phyloP scores from a whole-genome alignment of 2,797 vertebrate genomes.

The Karalla daura region DNA sequence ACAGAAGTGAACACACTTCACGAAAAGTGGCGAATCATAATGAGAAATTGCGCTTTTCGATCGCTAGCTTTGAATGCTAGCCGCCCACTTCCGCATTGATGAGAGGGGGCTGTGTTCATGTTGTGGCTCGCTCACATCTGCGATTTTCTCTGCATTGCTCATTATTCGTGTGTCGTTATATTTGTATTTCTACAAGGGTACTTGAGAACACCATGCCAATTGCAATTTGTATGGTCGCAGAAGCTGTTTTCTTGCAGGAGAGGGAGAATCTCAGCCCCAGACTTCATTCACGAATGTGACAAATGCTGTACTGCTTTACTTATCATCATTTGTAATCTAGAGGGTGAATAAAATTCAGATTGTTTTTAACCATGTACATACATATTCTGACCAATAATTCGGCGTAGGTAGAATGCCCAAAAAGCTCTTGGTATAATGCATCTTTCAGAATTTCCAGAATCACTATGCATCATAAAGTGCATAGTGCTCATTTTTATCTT shows the following conservation, averaged over 20 bases:
- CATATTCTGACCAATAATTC: neutral
- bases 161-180: no score
- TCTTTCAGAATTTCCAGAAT: no score
- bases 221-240: accelerated
- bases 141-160: no score
- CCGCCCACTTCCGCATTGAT: constrained; percentile 73
- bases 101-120: constrained; percentile 48
- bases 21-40: accelerated
- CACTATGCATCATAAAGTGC: no score
- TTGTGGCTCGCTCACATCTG: constrained; percentile 39
- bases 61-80: constrained; percentile 54
- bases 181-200: no score
- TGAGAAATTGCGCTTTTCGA: neutral
- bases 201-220: no score
- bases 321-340: neutral
- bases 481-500: no score
- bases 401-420: neutral
- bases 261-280: neutral
- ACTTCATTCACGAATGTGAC: neutral
- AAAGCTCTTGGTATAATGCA: no score
- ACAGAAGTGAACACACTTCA: accelerated
- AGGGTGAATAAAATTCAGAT: accelerated
- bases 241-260: accelerated
- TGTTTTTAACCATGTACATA: neutral
- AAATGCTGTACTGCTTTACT: neutral